Evolutionary conservation across 2,888 invertebrate species (phyloP).

Genomic region (Drosophila mayaguana): DNA sequence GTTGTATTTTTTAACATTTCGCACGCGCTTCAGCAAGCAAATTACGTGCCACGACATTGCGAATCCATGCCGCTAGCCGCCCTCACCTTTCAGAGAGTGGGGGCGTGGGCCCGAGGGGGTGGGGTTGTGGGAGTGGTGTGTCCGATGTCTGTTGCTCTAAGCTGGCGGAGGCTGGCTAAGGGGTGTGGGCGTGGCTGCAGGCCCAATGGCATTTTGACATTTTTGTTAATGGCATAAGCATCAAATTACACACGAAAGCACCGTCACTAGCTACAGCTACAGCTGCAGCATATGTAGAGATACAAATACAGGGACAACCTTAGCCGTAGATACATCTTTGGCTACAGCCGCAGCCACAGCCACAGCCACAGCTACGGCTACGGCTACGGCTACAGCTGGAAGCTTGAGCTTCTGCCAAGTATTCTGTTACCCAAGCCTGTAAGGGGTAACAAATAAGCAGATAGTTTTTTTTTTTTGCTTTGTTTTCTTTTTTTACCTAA

Average conservation of each 20-base stretch:
- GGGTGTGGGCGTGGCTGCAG: constrained; percentile 27
- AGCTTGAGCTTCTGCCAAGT: no score
- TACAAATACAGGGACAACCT: not conserved
- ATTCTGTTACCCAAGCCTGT: constrained; percentile 44
- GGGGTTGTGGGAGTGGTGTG: not conserved
- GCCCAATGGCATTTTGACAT: constrained; percentile 79
- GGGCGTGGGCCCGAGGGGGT: no score
- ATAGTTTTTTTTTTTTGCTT: not conserved
- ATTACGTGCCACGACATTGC: constrained; percentile 65
- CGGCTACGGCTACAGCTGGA: not conserved
- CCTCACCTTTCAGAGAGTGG: no score
- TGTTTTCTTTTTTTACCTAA: no score
- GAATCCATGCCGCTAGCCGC: not conserved
- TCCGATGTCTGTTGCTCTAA: not conserved
- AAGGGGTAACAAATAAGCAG: constrained; percentile 2
- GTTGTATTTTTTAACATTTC: constrained; percentile 30
- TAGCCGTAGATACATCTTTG: constrained; percentile 1
- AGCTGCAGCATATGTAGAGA: constrained; percentile 1
- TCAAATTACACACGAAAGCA: constrained; percentile 69
- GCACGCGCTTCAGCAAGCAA: constrained; percentile 70
- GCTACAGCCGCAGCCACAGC: not conserved
- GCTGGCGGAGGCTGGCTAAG: not conserved
- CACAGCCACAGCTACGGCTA: not conserved
- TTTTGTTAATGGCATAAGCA: constrained; percentile 78
- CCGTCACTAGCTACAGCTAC: constrained; percentile 19